Evolutionary conservation across 2,797 vertebrate species (phyloP).

Genomic region (Eospalax fontanierii): DNA sequence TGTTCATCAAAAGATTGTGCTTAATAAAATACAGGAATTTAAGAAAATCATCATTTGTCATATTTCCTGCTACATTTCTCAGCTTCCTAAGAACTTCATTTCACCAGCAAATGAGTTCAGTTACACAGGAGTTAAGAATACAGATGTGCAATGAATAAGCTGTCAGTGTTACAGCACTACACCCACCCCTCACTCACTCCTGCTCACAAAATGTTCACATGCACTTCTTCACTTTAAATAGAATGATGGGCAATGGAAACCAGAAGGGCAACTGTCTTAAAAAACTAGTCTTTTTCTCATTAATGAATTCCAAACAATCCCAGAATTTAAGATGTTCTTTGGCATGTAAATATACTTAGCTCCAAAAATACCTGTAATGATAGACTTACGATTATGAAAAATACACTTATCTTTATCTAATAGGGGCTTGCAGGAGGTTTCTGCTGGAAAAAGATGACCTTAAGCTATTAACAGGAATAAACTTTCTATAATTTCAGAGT

Average conservation of each 20-base stretch:
- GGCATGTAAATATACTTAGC: constrained; percentile 7
- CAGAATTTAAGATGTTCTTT: constrained; percentile 38
- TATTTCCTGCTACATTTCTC: constrained; percentile 27
- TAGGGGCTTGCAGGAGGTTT: not conserved
- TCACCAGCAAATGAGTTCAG: not conserved
- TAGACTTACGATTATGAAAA: constrained; percentile 44
- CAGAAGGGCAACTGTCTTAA: not conserved
- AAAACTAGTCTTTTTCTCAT: constrained; percentile 44
- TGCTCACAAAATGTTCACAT: not conserved
- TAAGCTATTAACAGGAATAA: constrained; percentile 42
- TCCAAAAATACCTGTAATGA: not conserved
- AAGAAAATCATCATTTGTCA: constrained; percentile 58
- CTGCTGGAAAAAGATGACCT: constrained; percentile 17
- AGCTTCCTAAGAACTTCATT: constrained; percentile 41
- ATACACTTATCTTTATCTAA: not conserved
- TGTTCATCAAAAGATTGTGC: not conserved
- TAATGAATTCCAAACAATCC: constrained; percentile 12
- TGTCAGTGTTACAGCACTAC: not conserved
- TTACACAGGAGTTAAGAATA: constrained; percentile 50
- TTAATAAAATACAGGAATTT: constrained; percentile 47
- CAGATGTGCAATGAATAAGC: not conserved
- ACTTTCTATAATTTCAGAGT: constrained; percentile 14
- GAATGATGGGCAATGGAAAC: not conserved
- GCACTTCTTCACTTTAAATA: not conserved
- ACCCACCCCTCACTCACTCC: not conserved